These are phyloP conservation scores for Aulostomus chinensis DNA, from an alignment of 2,797 vertebrate species.

Conservation along the genomic window DNA sequence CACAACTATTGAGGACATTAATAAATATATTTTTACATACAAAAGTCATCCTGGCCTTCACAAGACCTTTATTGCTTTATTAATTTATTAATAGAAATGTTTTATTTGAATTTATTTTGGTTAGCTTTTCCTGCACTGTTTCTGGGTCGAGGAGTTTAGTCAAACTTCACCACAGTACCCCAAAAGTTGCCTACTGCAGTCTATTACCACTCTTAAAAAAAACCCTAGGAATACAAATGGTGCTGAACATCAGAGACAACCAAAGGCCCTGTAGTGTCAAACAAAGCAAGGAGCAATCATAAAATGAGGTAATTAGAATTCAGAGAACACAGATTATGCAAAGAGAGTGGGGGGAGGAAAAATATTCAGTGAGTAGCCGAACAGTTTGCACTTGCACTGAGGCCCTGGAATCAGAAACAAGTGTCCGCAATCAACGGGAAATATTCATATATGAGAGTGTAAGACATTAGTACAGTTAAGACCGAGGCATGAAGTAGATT, in stretches of 20 bases:
- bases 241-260: slow-evolving; percentile 51
- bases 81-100: too few species aligned
- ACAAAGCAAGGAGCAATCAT: slow-evolving; percentile 51
- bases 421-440: too few species aligned
- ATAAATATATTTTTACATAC: too few species aligned
- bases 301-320: slow-evolving; percentile 42
- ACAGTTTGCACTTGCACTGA: slow-evolving; percentile 49
- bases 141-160: too few species aligned
- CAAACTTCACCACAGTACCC: slow-evolving; percentile 6
- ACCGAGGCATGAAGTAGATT: slow-evolving; percentile 45
- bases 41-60: too few species aligned
- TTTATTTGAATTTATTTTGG: background rate
- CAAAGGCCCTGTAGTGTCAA: slow-evolving; percentile 61
- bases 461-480: slow-evolving; percentile 49
- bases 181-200: slow-evolving; percentile 39
- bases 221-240: slow-evolving; percentile 34
- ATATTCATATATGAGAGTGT: too few species aligned
- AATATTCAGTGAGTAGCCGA: slow-evolving; percentile 41
- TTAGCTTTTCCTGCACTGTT: background rate
- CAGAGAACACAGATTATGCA: slow-evolving; percentile 48
- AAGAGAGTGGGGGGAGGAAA: slow-evolving; percentile 37
- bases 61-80: too few species aligned
- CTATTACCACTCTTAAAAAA: slow-evolving; percentile 47
- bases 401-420: slow-evolving; percentile 64
- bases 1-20: slow-evolving; percentile 31